A percentile compares a stretch with the other conserved stretches of the same genome.
These are phyloP conservation scores for Laothoe populi DNA, from an alignment of 2,888 invertebrate genomes.

Conservation along the genomic window DNA sequence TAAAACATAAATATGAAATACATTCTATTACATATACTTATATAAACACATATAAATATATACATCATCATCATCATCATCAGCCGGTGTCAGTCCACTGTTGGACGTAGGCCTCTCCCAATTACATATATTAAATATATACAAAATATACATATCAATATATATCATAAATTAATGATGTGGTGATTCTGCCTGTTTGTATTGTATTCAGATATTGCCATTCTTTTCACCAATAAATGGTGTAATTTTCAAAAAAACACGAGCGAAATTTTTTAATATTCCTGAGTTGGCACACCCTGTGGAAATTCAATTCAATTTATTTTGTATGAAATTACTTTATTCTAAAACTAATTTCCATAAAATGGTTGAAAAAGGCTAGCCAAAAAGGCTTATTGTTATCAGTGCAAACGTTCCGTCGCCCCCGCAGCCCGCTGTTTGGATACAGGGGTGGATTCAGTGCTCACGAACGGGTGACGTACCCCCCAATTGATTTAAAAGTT, in stretches of 20 bases:
- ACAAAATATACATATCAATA: no score
- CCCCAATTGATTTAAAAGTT: not conserved
- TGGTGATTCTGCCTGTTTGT: no score
- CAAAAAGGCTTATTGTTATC: constrained; percentile 51
- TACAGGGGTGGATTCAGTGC: constrained; percentile 33
- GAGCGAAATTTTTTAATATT: constrained; percentile 5
- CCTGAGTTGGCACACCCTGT: constrained; percentile 20
- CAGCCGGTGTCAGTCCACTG: no score
- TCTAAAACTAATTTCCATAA: constrained; percentile 65
- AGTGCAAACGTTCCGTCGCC: constrained; percentile 49
- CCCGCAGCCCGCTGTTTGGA: constrained; percentile 30
- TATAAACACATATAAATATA: no score
- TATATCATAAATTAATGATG: no score
- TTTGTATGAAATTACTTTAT: constrained; percentile 42
- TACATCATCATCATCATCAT: no score
- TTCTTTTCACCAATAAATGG: not conserved
- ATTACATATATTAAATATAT: no score
- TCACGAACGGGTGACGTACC: not conserved
- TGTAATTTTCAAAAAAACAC: not conserved
- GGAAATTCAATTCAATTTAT: constrained; percentile 39
- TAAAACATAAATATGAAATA: no score
- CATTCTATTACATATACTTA: no score
- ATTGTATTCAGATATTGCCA: not conserved
- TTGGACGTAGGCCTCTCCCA: no score
- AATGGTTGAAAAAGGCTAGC: constrained; percentile 50